Evolutionary conservation across 2,113 vertebrate species (phyloP), one percentile per base, ranked within the genome.

Genomic region (Cricetomys ansorgei): DNA sequence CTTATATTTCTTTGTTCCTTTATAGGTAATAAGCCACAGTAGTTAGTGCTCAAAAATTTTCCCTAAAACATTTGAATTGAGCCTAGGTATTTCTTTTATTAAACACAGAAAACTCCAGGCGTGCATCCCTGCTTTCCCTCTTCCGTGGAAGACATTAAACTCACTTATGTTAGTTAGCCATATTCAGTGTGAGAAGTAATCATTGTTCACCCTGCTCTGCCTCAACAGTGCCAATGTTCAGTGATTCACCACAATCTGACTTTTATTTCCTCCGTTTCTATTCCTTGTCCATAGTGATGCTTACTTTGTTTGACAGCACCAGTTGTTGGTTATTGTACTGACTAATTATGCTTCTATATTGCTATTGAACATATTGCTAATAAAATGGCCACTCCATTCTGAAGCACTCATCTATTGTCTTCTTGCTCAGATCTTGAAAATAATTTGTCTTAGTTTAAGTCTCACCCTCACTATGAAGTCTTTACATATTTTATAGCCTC

Each of bases 21-120:
- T n/a, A n/a, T n/a, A n/a, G n/a, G n/a, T n/a, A n/a, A n/a, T n/a
- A n/a, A n/a, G n/a, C n/a, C n/a, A n/a, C n/a, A n/a, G n/a, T n/a
- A n/a, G 7, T 89, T 91, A 88, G 12, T 34, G 90, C 5, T 34
- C 45, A 95, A 72, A 91, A 93, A 77, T 1, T 85, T 94, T 97
- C 79, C 59, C 73, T 3, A 92, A 70, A 88, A 76, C 5, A 75
- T 85, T 65, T 92, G 48, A 80, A 50, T 93, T 67, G 23, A 27
- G 76, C 94, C 21, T 67, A 57, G 31, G 29, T 45, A 85, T 5
- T 7, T 45, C 4, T 96, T 80, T 13, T 88, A 27, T n/a, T 12
- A 43, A 67, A 5, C 9, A 19, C 19, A 40, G 77, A 88, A 73
- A 91, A 80, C 59, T 55, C 1, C 59, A 27, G 34, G 91, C 21